Evolutionary conservation across 1,140 invertebrate species (phyloP).

Genomic region (Xylocopa sonorina): DNA sequence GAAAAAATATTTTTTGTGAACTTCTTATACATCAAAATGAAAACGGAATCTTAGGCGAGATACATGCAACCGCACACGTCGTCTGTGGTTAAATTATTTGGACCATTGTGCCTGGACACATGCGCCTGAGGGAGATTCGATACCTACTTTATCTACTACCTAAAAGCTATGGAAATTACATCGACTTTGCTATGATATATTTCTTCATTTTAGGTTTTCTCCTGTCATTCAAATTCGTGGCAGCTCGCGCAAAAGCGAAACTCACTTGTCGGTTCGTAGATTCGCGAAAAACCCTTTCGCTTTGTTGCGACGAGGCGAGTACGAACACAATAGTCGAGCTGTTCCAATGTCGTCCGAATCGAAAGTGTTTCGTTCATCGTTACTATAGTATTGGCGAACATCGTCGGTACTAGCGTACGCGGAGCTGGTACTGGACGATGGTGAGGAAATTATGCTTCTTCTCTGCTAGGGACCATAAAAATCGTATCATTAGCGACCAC

Average conservation of each 20-base stretch:
- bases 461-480: slow-evolving; percentile 36
- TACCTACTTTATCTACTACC: neutral
- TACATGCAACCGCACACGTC: neutral
- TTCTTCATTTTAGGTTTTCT: neutral
- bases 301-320: slow-evolving; percentile 25
- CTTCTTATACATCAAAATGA: neutral
- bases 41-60: neutral
- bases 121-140: no score
- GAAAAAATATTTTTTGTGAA: no score
- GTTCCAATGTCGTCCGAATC: slow-evolving; percentile 52
- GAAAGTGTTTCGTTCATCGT: slow-evolving; percentile 35
- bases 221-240: neutral
- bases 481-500: neutral
- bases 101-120: no score
- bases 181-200: no score
- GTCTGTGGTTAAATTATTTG: no score
- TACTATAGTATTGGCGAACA: slow-evolving; percentile 19
- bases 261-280: slow-evolving; percentile 63
- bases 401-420: slow-evolving; percentile 50
- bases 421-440: slow-evolving; percentile 58
- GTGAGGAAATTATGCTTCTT: slow-evolving; percentile 54
- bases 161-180: no score
- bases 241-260: slow-evolving; percentile 8
- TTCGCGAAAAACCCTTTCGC: slow-evolving; percentile 28
- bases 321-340: slow-evolving; percentile 50